Base-by-base conservation (phyloP, 2,888 invertebrate species). In the Athripsodes cinereus region DNA sequence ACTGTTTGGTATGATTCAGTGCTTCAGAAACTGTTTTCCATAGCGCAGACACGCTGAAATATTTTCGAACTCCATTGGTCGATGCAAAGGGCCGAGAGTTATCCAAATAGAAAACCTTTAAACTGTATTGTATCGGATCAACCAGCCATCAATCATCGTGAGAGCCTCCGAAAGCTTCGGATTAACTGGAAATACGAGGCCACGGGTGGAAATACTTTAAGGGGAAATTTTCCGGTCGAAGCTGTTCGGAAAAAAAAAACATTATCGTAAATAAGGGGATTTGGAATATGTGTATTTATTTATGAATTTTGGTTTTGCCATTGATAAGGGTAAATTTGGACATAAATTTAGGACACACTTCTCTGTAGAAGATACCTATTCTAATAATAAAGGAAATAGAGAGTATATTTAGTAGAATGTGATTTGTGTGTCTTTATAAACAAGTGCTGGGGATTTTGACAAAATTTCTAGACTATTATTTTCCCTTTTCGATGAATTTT, bases 111-210 rank as follows among this genome's bases (percentile, higher is more conserved):
- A 56, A 56, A 52, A 52, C 56, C 20, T 50, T 56, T 26, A 56
- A 52, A 52, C 52, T 57, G 47, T 57, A 57, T 57, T 57, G 57
- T 57, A 52, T 56, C 20, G 56, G 52, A 21, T 48, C 52, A 21
- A 46, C 35, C 16, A 48, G 26, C 53, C 51, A 57, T 57, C 57
- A 57, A 57, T 57, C 57, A 57, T 52, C 31, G 35, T 13, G 44
- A 52, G 56, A 26, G 52, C 44, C 44, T 51, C 26, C 22, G 56
- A 56, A 52, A 40, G 56, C 22, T 55, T 46, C 52, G 52, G 56
- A 51, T 51, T 56, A 56, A 20, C 56, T 34, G 26, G 52, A 52
- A 50, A 52, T 52, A 52, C 31, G 52, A 52, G 52, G 35, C 34
- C 52, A 19, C 18, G 19, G 20, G 16, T 18, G 52, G 19, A 52